These are phyloP conservation scores for Rhinichthys klamathensis DNA, from an alignment of 2,113 vertebrate genomes.

Conservation along the genomic window DNA sequence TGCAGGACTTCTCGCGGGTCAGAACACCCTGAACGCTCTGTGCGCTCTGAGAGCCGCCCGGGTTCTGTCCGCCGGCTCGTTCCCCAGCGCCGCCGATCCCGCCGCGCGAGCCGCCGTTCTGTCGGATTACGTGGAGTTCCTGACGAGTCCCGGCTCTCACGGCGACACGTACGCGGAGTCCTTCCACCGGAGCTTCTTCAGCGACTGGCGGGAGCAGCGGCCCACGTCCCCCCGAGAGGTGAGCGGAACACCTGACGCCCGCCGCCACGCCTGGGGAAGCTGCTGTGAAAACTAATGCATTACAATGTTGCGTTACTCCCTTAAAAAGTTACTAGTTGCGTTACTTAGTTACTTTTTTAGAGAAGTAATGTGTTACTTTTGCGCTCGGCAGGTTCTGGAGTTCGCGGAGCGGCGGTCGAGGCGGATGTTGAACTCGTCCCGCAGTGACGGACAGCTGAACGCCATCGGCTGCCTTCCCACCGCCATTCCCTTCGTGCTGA, in stretches of 20 bases:
- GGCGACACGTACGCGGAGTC: slow-evolving; percentile 74
- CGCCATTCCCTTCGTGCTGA: slow-evolving; percentile 71
- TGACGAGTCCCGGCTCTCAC: slow-evolving; percentile 69
- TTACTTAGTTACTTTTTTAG: too few relatives aligned
- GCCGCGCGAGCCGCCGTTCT: slow-evolving; percentile 64
- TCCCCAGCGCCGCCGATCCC: slow-evolving; percentile 30
- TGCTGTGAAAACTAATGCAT: too few relatives aligned
- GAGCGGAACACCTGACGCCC: not conserved
- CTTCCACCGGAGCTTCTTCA: slow-evolving; percentile 71
- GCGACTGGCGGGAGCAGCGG: slow-evolving; percentile 65
- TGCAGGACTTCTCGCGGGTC: slow-evolving; percentile 68
- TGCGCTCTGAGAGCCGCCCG: slow-evolving; percentile 63
- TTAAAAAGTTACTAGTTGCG: too few relatives aligned
- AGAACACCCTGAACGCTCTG: slow-evolving; percentile 71
- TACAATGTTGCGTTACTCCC: too few relatives aligned
- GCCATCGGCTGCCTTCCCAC: slow-evolving; percentile 72
- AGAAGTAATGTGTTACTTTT: too few relatives aligned
- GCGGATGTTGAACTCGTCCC: slow-evolving; percentile 15
- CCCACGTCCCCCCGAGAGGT: slow-evolving; percentile 58
- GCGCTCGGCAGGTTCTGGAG: slow-evolving; percentile 57
- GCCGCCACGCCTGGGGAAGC: too few relatives aligned
- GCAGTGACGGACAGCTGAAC: slow-evolving; percentile 69
- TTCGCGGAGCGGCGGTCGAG: slow-evolving; percentile 68
- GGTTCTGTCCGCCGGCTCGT: slow-evolving; percentile 47
- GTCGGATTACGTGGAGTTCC: slow-evolving; percentile 66